These are phyloP conservation scores for Caranx ignobilis DNA, from an alignment of 2,113 vertebrate genomes.

Conservation along the genomic window DNA sequence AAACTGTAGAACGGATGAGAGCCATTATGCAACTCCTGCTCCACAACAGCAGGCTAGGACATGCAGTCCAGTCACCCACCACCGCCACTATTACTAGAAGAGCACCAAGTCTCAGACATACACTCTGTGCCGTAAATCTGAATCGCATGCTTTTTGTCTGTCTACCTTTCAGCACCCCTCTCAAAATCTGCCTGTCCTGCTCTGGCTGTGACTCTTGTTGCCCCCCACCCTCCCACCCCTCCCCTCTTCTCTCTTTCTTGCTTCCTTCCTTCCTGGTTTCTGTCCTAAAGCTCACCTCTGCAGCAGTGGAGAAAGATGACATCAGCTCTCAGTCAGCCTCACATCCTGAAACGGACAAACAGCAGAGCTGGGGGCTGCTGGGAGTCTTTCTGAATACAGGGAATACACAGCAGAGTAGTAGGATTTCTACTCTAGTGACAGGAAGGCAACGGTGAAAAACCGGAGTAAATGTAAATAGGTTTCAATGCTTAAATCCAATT, in stretches of 20 bases:
- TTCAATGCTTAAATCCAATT: neutral
- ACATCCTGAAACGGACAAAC: slow-evolving; percentile 76
- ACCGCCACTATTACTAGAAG: slow-evolving; percentile 24
- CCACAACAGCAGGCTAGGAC: slow-evolving; percentile 68
- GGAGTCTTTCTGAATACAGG: slow-evolving; percentile 35
- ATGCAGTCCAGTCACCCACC: slow-evolving; percentile 60
- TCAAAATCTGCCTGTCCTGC: slow-evolving; percentile 51
- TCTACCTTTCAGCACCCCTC: slow-evolving; percentile 62
- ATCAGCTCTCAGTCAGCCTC: slow-evolving; percentile 70
- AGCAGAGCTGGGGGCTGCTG: slow-evolving; percentile 45
- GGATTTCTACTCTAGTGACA: slow-evolving; percentile 3
- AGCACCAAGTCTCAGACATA: slow-evolving; percentile 51
- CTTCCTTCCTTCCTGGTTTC: slow-evolving; percentile 61
- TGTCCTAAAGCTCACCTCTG: slow-evolving; percentile 79
- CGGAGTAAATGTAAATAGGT: slow-evolving; percentile 12
- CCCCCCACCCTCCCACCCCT: slow-evolving; percentile 37
- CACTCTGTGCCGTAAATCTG: slow-evolving; percentile 58
- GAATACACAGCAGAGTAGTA: neutral
- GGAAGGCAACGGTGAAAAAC: neutral
- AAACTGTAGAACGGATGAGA: slow-evolving; percentile 71
- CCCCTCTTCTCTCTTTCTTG: slow-evolving; percentile 46
- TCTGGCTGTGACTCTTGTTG: slow-evolving; percentile 37
- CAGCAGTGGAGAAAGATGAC: slow-evolving; percentile 77
- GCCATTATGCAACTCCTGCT: slow-evolving; percentile 74
- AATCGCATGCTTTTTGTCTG: slow-evolving; percentile 53